These are phyloP conservation scores for Coregonus clupeaformis DNA, from an alignment of 2,113 vertebrate genomes.

Conservation along the genomic window DNA sequence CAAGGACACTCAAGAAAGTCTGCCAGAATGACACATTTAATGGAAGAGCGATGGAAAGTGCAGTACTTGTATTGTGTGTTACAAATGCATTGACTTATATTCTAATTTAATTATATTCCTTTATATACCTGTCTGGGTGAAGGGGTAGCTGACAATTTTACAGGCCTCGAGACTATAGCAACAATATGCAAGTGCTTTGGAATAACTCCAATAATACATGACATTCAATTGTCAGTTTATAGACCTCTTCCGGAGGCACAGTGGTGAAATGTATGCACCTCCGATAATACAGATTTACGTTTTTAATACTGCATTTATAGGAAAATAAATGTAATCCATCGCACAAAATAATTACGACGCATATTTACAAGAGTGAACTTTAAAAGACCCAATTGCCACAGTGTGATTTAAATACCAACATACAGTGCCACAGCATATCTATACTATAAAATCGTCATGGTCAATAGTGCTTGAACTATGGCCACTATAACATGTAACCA, in stretches of 20 bases:
- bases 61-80: conserved; percentile 9
- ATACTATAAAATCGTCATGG: background rate
- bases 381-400: background rate
- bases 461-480: background rate
- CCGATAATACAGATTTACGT: background rate
- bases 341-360: background rate
- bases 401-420: background rate
- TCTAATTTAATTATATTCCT: conserved; percentile 27
- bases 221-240: too few species aligned
- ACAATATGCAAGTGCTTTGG: background rate
- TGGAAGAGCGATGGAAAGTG: conserved; percentile 33
- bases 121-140: conserved; percentile 19
- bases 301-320: background rate
- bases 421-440: background rate
- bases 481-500: background rate
- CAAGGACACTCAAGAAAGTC: background rate
- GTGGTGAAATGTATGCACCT: background rate
- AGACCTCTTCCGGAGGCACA: background rate
- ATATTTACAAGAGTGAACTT: background rate
- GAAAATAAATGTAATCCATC: background rate
- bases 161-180: background rate
- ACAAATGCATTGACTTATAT: conserved; percentile 32
- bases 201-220: background rate
- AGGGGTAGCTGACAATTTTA: background rate
- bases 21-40: conserved; percentile 17